A percentile compares a stretch with the other conserved stretches of the same genome.
These are phyloP conservation scores for Chaetodon trifasciatus DNA, from an alignment of 2,797 vertebrate genomes.

Conservation along the genomic window DNA sequence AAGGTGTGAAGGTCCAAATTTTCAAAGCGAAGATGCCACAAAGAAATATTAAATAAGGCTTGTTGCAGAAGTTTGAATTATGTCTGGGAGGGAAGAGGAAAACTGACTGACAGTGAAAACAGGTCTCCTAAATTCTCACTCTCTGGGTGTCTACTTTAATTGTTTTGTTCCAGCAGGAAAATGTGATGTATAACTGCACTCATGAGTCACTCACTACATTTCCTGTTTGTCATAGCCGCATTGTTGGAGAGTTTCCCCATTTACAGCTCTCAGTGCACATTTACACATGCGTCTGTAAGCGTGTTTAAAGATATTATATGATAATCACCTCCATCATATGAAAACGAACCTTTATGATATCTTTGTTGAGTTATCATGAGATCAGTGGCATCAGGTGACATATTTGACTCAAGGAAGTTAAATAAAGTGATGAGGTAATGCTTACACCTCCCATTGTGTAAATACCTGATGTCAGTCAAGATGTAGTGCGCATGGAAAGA, in stretches of 20 bases:
- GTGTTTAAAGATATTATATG: neutral
- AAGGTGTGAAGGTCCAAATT: slow-evolving; percentile 27
- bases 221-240: slow-evolving; percentile 71
- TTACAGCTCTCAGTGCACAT: neutral
- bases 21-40: slow-evolving; percentile 7
- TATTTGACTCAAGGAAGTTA: slow-evolving; percentile 30
- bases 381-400: slow-evolving; percentile 20
- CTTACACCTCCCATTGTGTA: slow-evolving; percentile 18
- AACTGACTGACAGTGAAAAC: neutral
- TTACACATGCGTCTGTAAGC: neutral
- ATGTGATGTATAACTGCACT: slow-evolving; percentile 37
- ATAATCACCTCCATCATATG: neutral
- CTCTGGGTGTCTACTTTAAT: slow-evolving; percentile 33
- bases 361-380: slow-evolving; percentile 4
- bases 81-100: neutral
- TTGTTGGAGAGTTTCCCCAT: slow-evolving; percentile 36
- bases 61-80: slow-evolving; percentile 1
- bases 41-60: slow-evolving; percentile 14
- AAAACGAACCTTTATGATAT: neutral
- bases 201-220: slow-evolving; percentile 63
- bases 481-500: neutral
- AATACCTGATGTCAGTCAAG: slow-evolving; percentile 40
- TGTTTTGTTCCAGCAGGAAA: slow-evolving; percentile 68
- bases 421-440: slow-evolving; percentile 41
- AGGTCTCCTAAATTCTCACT: slow-evolving; percentile 23